phyloP scores from a whole-genome alignment of 2,113 vertebrate genomes.

The Rhinolophus ferrumequinum region DNA sequence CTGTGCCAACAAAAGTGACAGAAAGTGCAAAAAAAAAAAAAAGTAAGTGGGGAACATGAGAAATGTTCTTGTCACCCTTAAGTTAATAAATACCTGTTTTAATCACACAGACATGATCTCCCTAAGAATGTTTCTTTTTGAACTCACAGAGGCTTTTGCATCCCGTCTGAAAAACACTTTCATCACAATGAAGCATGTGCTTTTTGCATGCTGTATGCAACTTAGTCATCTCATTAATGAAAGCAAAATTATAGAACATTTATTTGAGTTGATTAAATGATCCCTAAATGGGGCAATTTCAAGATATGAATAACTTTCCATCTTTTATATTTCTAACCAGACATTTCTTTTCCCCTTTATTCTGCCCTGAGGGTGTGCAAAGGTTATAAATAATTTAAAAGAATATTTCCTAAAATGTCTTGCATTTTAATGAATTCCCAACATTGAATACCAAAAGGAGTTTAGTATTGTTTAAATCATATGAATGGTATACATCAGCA shows the following conservation, averaged over 20 bases:
- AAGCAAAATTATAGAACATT: constrained; percentile 48
- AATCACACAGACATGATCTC: constrained; percentile 37
- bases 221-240: constrained; percentile 60
- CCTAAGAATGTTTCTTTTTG: constrained; percentile 34
- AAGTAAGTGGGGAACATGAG: constrained; percentile 31
- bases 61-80: constrained; percentile 56
- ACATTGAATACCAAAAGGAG: constrained; percentile 29
- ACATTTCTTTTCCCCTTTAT: constrained; percentile 17
- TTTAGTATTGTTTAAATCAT: constrained; percentile 50
- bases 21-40: background rate
- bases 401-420: constrained; percentile 53
- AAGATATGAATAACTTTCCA: constrained; percentile 55
- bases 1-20: constrained; percentile 50
- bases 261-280: constrained; percentile 74
- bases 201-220: background rate
- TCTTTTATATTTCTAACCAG: constrained; percentile 63
- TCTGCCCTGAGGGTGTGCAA: constrained; percentile 45
- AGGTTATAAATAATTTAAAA: constrained; percentile 72
- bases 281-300: constrained; percentile 61
- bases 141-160: background rate
- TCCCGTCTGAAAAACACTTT: constrained; percentile 50
- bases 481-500: background rate
- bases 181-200: background rate
- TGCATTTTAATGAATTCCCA: constrained; percentile 61
- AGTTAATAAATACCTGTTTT: constrained; percentile 65